These are phyloP conservation scores for Actinernus sp. DNA, from an alignment of 92 coral and sea anemone species.

Conservation along the genomic window DNA sequence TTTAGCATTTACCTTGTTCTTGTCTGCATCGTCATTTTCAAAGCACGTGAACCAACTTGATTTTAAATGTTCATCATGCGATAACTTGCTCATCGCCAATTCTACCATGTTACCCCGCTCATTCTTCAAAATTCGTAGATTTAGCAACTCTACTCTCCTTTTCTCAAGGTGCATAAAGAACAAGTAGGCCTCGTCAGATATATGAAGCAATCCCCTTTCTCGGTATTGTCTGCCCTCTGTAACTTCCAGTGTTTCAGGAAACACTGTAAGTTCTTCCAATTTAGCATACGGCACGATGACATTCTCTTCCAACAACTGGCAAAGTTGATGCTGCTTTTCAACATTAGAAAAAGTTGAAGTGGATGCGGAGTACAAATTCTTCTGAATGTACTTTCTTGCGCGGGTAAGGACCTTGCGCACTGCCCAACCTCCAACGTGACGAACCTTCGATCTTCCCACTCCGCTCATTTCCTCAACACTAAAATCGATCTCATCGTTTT, in stretches of 20 bases:
- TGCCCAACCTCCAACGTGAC: no score
- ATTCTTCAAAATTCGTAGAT: not conserved
- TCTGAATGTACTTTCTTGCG: constrained; percentile 17
- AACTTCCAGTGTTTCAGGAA: constrained; percentile 25
- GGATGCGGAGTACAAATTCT: constrained; percentile 13
- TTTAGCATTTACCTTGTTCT: no score
- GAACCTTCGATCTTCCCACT: constrained; percentile 38
- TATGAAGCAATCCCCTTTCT: constrained; percentile 35
- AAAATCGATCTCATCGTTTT: constrained; percentile 6
- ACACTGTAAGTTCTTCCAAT: constrained; percentile 11
- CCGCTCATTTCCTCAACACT: constrained; percentile 26
- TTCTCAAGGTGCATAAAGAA: constrained; percentile 33
- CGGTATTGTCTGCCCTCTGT: constrained; percentile 35
- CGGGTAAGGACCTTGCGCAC: constrained; percentile 28
- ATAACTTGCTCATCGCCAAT: not conserved
- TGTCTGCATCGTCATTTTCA: no score
- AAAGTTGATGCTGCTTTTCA: constrained; percentile 11
- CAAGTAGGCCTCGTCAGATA: constrained; percentile 21
- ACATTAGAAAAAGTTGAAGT: constrained; percentile 22
- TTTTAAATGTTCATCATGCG: not conserved
- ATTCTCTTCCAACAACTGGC: constrained; percentile 33
- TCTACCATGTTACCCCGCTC: constrained; percentile 2
- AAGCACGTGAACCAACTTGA: no score
- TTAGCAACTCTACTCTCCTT: constrained; percentile 20
- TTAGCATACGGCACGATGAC: constrained; percentile 22